These are phyloP conservation scores for Pilophorus perplexus DNA, from an alignment of 2,888 invertebrate species.

Conservation along the genomic window DNA sequence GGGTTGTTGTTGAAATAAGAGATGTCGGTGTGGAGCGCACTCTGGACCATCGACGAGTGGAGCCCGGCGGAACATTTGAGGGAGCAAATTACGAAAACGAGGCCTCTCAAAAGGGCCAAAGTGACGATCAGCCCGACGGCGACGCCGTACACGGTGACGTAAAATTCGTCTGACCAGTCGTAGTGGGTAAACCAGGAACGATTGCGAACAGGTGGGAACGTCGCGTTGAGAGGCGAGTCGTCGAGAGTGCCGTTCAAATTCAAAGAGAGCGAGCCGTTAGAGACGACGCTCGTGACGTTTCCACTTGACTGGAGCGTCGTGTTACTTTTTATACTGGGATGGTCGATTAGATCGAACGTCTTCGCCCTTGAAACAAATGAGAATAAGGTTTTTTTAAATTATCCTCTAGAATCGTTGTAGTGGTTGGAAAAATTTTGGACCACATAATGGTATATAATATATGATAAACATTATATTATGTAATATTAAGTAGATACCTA, in stretches of 20 bases:
- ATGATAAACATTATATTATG: neutral
- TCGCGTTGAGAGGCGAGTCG: neutral
- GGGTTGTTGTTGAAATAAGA: constrained; percentile 82
- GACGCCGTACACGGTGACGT: constrained; percentile 13
- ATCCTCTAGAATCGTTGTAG: neutral
- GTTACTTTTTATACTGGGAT: neutral
- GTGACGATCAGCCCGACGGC: constrained; percentile 5
- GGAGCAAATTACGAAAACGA: constrained; percentile 70
- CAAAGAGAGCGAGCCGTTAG: neutral
- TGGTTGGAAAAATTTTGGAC: neutral
- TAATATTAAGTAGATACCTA: no score
- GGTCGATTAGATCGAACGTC: constrained; percentile 4
- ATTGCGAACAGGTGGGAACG: neutral
- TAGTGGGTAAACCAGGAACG: neutral
- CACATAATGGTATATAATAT: neutral
- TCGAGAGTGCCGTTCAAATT: neutral
- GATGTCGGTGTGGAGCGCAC: constrained; percentile 72
- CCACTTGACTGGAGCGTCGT: neutral
- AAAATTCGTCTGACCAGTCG: constrained; percentile 8
- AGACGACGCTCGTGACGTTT: neutral
- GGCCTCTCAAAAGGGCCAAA: constrained; percentile 56
- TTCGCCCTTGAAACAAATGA: constrained; percentile 18
- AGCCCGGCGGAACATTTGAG: constrained; percentile 71
- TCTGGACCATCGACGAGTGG: constrained; percentile 75
- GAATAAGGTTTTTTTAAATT: no score